Base-by-base conservation (phyloP, 2,888 invertebrate species). In the Sarcophaga carnaria region DNA sequence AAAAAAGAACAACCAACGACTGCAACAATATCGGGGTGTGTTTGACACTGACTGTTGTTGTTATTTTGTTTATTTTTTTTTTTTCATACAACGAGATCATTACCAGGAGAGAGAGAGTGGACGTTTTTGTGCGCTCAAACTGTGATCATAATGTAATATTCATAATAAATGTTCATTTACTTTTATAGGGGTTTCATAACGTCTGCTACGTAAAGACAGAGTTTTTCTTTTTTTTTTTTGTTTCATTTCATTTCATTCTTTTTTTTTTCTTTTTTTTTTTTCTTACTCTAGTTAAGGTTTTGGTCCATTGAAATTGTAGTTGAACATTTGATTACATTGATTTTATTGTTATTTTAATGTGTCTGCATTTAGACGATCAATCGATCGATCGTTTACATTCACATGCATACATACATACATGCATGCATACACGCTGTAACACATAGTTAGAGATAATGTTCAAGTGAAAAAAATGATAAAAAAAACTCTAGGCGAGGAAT, bases 271-370 rank as follows among this genome's bases (percentile, higher is more conserved):
- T 45, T 66, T 37, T 47, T 47, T 66, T 27, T 66, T 67, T n/a
- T 12, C 3, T 67, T n/a, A 20, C n/a, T 37, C 37, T 37, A 10
- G 37, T n/a, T 77, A n/a, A 45, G 20, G 71, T 71, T 64, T 71
- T 47, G 71, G 66, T 71, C 25, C 71, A 62, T 37, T 83, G 60
- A 80, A 75, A 64, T 84, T 69, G 49, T 75, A 63, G 59, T 75
- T 74, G 49, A 47, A 64, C 64, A 79, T 70, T 79, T 75, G 63
- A 70, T 84, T 63, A 69, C 22, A 75, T 69, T 75, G 37, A 69
- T 72, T 77, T 76, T 67, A 72, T 72, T 63, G 27, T 77, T 77
- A 76, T 59, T 71, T 62, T 74, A 69, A 69, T 78, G n/a, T 72
- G 49, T 54, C 20, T 78, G 63, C 72, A 47, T 72, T 79, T 78